Conservation (phyloP, 2,797 vertebrate species). For the Dendrocincla fuliginosa region DNA sequence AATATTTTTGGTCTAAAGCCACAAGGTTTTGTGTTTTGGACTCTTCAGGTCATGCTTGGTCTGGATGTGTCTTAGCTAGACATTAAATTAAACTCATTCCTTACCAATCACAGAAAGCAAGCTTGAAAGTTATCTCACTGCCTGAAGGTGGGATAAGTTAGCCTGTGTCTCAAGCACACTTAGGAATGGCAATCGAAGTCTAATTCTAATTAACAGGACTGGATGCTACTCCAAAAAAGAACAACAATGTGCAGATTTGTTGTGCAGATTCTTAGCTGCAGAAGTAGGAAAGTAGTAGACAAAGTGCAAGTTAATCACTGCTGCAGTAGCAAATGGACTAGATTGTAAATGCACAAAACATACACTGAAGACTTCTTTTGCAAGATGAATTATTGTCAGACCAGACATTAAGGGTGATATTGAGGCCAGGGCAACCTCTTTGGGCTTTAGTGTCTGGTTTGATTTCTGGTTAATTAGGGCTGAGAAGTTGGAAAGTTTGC, state of each 20-base stretch:
- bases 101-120: background rate
- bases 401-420: background rate
- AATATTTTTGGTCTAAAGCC: background rate
- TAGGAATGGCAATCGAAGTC: constrained; percentile 10
- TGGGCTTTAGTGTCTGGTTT: background rate
- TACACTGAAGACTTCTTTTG: background rate
- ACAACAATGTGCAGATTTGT: background rate
- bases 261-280: background rate
- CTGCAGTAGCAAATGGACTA: background rate
- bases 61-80: background rate
- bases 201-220: constrained; percentile 3
- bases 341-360: background rate
- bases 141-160: background rate
- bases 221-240: constrained; percentile 10
- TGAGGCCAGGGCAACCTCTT: background rate
- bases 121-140: background rate
- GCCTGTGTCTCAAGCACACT: background rate
- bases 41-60: background rate
- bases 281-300: background rate
- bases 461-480: background rate
- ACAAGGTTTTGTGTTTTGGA: background rate
- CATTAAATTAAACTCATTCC: background rate
- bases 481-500: background rate
- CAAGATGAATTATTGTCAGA: background rate
- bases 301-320: background rate